Conservation (phyloP, 2,888 invertebrate species). For the Dendrolimus houi region DNA sequence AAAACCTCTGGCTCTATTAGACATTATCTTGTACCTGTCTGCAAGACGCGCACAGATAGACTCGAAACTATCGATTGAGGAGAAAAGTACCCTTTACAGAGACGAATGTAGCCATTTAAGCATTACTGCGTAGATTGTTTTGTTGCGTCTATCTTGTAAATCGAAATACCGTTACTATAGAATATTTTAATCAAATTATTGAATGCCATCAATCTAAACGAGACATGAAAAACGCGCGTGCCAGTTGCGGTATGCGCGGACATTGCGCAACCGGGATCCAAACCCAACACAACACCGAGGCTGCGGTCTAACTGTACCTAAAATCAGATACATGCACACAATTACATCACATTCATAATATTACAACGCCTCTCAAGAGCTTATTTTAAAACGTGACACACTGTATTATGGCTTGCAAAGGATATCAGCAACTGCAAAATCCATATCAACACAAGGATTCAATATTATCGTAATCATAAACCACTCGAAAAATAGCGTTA, state of each 20-base stretch:
- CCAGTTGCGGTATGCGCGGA: slow-evolving; percentile 31
- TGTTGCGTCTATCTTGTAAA: too few relatives aligned
- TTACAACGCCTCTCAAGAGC: slow-evolving; percentile 5
- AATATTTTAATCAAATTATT: neutral
- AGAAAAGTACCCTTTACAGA: neutral
- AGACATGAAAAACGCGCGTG: slow-evolving; percentile 17
- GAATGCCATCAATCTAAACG: neutral
- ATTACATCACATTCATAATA: slow-evolving; percentile 5
- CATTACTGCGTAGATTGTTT: too few relatives aligned
- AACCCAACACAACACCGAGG: slow-evolving; percentile 25
- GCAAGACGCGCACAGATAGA: neutral
- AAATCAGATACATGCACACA: slow-evolving; percentile 8
- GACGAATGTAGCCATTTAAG: too few relatives aligned
- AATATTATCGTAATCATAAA: slow-evolving; percentile 13
- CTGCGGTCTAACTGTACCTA: slow-evolving; percentile 42
- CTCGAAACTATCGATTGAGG: neutral
- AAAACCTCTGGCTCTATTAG: neutral
- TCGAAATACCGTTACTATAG: neutral
- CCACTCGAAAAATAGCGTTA: slow-evolving; percentile 35
- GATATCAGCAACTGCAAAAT: slow-evolving; percentile 27
- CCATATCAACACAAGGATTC: slow-evolving; percentile 21
- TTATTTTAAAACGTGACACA: slow-evolving; percentile 20
- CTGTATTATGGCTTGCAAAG: slow-evolving; percentile 22
- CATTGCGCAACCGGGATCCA: slow-evolving; percentile 42
- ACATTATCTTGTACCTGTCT: neutral